phyloP scores from a whole-genome alignment of 2,113 vertebrate species.

The Cettia cetti region DNA sequence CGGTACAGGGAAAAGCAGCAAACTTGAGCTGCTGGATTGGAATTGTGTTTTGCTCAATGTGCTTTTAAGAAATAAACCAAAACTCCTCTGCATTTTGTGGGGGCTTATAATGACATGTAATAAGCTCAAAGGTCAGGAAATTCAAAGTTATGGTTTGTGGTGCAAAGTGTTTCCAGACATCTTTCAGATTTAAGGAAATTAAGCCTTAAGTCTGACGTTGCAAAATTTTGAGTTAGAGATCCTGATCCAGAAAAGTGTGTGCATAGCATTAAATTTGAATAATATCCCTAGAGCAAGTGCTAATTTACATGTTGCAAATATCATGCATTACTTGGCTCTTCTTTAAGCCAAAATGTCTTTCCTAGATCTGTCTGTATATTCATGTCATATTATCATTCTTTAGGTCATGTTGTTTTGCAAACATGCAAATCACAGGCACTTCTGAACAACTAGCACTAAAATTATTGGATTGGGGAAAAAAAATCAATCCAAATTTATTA shows the following conservation, averaged over 20 bases:
- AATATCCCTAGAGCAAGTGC: not conserved
- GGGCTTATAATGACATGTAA: not conserved
- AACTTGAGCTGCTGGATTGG: not conserved
- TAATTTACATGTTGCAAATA: not conserved
- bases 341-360: not conserved
- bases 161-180: not conserved
- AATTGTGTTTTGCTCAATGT: not conserved
- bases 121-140: not conserved
- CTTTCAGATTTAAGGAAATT: not conserved
- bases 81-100: not conserved
- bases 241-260: not conserved
- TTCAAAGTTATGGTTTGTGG: not conserved
- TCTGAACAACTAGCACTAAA: not conserved
- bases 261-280: not conserved
- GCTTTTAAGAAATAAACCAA: not conserved
- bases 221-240: not conserved
- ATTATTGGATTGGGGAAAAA: not conserved
- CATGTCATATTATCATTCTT: not conserved
- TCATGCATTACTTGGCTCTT: not conserved
- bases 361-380: not conserved
- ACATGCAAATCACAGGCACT: not conserved
- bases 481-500: not conserved
- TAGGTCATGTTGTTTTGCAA: not conserved
- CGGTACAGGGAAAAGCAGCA: not conserved
- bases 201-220: not conserved